Percentiles rank a stretch among this genome's conserved stretches.
Conservation (phyloP, 2,888 invertebrate genomes). For the Liposcelis brunnea region DNA sequence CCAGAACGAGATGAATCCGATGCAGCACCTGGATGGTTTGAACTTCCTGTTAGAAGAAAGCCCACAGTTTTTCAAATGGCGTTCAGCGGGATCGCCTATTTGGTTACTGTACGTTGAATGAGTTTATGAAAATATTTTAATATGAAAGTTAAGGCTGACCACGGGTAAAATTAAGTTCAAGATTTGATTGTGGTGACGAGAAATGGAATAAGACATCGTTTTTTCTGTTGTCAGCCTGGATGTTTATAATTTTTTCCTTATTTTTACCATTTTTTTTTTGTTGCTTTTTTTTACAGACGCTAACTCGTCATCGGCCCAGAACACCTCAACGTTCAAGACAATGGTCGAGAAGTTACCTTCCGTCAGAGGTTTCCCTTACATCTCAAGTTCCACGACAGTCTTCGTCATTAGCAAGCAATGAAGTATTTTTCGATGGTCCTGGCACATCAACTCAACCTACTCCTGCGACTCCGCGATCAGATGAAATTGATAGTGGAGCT, state of each 20-base stretch:
- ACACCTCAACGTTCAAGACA: slow-evolving; percentile 39
- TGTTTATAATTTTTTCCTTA: too few relatives aligned
- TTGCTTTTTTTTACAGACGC: slow-evolving; percentile 28
- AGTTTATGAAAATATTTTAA: slow-evolving; percentile 6
- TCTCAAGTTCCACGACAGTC: slow-evolving; percentile 17
- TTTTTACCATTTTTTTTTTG: background rate
- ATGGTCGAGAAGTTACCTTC: slow-evolving; percentile 57
- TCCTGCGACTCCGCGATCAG: background rate
- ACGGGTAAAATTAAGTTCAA: too few relatives aligned
- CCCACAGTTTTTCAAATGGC: slow-evolving; percentile 73
- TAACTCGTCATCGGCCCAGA: slow-evolving; percentile 41
- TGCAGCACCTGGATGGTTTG: slow-evolving; percentile 21
- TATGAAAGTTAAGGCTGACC: too few relatives aligned
- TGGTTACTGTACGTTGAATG: slow-evolving; percentile 46
- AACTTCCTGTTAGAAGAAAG: slow-evolving; percentile 37
- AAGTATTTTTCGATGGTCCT: slow-evolving; percentile 7
- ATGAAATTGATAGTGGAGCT: too few relatives aligned
- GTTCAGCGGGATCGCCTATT: slow-evolving; percentile 58
- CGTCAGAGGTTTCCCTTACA: slow-evolving; percentile 23
- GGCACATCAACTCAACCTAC: slow-evolving; percentile 16
- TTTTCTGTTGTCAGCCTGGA: too few relatives aligned
- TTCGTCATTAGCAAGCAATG: slow-evolving; percentile 19
- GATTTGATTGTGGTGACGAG: too few relatives aligned
- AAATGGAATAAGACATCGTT: too few relatives aligned
- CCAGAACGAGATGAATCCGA: slow-evolving; percentile 25